These are phyloP conservation scores for Hermaeophaga mercurialis DNA, from an alignment of 2,888 invertebrate species.

Conservation along the genomic window DNA sequence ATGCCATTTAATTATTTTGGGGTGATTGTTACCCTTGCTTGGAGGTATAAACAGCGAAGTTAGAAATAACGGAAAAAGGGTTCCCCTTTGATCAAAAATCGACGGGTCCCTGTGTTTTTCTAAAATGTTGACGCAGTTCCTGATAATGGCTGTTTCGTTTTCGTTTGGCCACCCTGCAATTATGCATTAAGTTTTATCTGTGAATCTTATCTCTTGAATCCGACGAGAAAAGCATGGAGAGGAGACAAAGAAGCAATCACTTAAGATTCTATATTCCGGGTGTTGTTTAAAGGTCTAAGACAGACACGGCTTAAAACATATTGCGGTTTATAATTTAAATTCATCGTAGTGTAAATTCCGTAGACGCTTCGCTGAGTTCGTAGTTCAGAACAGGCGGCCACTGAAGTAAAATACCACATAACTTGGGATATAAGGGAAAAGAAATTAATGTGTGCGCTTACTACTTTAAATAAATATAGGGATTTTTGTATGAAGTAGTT, in stretches of 20 bases:
- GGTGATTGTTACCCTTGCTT: too few relatives aligned
- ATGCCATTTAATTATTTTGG: too few relatives aligned
- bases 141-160: too few relatives aligned
- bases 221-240: background rate
- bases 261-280: slow-evolving; percentile 4
- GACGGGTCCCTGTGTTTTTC: too few relatives aligned
- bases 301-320: slow-evolving; percentile 18
- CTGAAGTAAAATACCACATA: background rate
- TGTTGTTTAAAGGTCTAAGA: slow-evolving; percentile 8
- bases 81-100: too few relatives aligned
- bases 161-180: too few relatives aligned
- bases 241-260: slow-evolving; percentile 10
- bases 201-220: too few relatives aligned
- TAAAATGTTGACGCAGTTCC: too few relatives aligned
- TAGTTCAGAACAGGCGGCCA: background rate
- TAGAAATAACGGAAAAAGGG: too few relatives aligned
- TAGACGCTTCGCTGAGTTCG: slow-evolving; percentile 12
- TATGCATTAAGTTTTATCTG: too few relatives aligned
- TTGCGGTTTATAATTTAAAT: slow-evolving; percentile 26
- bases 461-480: background rate
- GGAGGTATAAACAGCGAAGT: too few relatives aligned
- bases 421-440: background rate
- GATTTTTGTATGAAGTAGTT: background rate
- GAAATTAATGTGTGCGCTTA: background rate
- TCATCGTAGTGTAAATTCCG: slow-evolving; percentile 23